These are phyloP conservation scores for Cotesia chilonis DNA, from an alignment of 1,140 invertebrate species.

Conservation along the genomic window DNA sequence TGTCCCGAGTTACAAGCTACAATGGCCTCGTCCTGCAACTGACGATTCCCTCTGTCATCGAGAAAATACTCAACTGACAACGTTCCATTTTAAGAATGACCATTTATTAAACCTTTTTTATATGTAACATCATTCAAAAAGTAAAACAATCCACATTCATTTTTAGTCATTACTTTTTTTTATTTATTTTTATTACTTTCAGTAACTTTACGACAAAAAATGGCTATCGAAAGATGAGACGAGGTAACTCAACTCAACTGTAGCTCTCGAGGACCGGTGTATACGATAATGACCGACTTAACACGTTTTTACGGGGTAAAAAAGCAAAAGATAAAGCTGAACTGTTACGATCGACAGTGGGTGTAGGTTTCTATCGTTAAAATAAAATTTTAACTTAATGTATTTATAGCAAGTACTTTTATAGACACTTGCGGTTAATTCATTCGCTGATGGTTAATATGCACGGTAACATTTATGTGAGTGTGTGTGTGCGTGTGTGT, in stretches of 20 bases:
- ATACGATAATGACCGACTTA: conserved; percentile 12
- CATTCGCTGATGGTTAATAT: neutral
- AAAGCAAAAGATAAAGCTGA: neutral
- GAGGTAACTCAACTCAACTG: too few species aligned
- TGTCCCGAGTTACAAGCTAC: conserved; percentile 28
- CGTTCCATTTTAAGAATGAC: conserved; percentile 10
- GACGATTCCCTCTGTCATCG: conserved; percentile 21
- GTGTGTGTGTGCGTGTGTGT: neutral
- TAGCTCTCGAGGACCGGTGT: too few species aligned
- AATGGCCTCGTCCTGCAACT: conserved; percentile 26
- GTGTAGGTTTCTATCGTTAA: neutral
- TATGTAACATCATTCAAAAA: neutral
- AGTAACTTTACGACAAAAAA: too few species aligned
- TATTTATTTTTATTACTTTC: neutral
- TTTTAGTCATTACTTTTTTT: conserved; percentile 3
- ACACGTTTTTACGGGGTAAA: conserved; percentile 1
- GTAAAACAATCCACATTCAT: neutral
- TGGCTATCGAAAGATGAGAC: too few species aligned
- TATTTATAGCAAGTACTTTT: neutral
- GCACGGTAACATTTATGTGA: neutral
- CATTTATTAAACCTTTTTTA: neutral
- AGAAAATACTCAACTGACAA: neutral
- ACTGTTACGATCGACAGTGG: conserved; percentile 20
- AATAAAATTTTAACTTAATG: too few species aligned
- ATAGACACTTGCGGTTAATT: conserved; percentile 28